These are phyloP conservation scores for Limosa lapponica DNA, from an alignment of 2,797 vertebrate species.

Conservation along the genomic window DNA sequence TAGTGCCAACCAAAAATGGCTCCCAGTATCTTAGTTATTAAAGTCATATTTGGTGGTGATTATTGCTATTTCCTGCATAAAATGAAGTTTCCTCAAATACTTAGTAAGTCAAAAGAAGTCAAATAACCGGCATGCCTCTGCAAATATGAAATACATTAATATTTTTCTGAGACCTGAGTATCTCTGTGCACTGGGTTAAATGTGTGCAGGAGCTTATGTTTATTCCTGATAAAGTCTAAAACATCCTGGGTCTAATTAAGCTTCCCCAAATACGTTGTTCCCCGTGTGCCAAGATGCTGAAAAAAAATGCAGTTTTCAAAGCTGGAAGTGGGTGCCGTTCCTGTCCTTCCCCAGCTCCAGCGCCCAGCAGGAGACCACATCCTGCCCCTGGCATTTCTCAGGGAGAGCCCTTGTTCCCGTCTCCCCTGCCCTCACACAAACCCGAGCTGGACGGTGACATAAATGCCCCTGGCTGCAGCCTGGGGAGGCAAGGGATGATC, in stretches of 20 bases:
- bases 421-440: not conserved
- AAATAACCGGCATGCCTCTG: slow-evolving; percentile 45
- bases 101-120: slow-evolving; percentile 64
- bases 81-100: slow-evolving; percentile 74
- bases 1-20: slow-evolving; percentile 62
- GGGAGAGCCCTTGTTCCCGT: not conserved
- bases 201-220: not conserved
- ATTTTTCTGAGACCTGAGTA: slow-evolving; percentile 34
- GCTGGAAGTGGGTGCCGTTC: not conserved
- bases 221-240: slow-evolving; percentile 27
- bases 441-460: not conserved
- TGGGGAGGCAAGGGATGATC: not conserved
- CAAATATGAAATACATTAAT: slow-evolving; percentile 40
- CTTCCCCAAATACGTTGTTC: not conserved
- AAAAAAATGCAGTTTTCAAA: not conserved
- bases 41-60: slow-evolving; percentile 73
- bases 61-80: slow-evolving; percentile 72
- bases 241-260: not conserved
- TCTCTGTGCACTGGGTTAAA: not conserved
- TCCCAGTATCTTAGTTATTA: slow-evolving; percentile 70
- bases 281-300: not conserved
- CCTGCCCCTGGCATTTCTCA: not conserved
- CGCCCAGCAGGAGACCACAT: not conserved
- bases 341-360: not conserved
- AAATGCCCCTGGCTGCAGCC: not conserved